phyloP scores from a whole-genome alignment of 2,888 invertebrate species.

The Eurytoma adleriae region DNA sequence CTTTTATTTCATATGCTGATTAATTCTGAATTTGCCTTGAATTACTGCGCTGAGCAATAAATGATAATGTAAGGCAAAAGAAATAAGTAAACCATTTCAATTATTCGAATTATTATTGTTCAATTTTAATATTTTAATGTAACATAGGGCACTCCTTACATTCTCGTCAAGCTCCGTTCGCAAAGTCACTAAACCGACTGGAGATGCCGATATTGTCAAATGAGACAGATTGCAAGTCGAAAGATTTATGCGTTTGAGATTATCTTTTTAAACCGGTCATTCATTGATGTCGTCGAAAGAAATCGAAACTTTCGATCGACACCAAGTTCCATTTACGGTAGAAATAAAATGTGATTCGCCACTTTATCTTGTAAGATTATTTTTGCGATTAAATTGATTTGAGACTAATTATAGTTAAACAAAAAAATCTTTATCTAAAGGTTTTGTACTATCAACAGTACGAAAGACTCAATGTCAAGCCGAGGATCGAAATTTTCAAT shows the following conservation, averaged over 20 bases:
- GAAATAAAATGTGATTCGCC: background rate
- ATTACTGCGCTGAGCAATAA: no score
- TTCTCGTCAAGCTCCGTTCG: constrained; percentile 29
- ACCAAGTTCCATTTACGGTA: constrained; percentile 2
- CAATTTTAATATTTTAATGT: background rate
- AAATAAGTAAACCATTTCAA: no score
- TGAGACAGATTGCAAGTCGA: constrained; percentile 1
- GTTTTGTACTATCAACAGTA: background rate
- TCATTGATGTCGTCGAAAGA: constrained; percentile 36
- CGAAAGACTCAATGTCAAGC: no score
- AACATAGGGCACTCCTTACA: background rate
- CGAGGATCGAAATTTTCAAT: background rate
- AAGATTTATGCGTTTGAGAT: constrained; percentile 44
- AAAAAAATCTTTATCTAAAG: background rate
- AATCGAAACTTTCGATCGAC: constrained; percentile 49
- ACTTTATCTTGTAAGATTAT: no score
- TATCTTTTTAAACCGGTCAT: constrained; percentile 30
- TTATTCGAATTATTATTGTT: no score
- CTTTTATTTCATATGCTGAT: no score
- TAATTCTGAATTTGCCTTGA: no score
- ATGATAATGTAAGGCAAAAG: no score
- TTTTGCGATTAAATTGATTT: no score
- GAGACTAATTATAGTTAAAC: background rate
- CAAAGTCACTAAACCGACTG: background rate
- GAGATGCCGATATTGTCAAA: constrained; percentile 25